These are phyloP conservation scores for Drosophila pectinifera DNA, from an alignment of 1,140 invertebrate genomes.

Conservation along the genomic window DNA sequence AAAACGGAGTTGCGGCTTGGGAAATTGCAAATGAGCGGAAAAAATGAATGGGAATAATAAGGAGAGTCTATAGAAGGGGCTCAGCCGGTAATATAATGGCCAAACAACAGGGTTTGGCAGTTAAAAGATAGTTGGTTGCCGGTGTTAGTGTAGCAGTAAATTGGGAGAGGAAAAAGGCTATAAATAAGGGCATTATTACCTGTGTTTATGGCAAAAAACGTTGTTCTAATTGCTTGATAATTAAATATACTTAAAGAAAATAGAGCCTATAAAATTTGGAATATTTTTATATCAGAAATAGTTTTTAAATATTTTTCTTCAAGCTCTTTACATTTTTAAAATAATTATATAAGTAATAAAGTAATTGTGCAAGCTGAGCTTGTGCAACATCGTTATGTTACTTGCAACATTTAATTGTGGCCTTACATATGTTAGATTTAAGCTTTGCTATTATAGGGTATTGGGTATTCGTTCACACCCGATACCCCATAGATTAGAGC, in stretches of 20 bases:
- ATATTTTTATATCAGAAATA: background rate
- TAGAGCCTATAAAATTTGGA: too few species aligned
- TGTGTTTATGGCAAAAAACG: background rate
- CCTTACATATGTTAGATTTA: background rate
- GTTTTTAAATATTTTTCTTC: background rate
- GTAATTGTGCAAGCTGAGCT: too few species aligned
- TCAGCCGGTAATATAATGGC: conserved; percentile 27
- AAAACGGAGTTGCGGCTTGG: conserved; percentile 39
- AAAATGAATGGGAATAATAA: conserved; percentile 15
- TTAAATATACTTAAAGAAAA: too few species aligned
- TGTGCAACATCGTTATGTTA: background rate
- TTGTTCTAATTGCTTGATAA: too few species aligned
- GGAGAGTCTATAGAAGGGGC: conserved; percentile 8
- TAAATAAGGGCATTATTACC: background rate
- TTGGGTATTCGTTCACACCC: too few species aligned
- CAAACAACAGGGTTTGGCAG: background rate
- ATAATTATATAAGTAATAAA: background rate
- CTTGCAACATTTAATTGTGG: background rate
- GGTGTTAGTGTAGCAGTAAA: background rate
- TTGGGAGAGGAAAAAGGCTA: background rate
- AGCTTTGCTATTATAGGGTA: too few species aligned
- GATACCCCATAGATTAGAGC: background rate
- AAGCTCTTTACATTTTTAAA: background rate
- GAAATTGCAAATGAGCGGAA: conserved; percentile 35
- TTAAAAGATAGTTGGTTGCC: background rate